Conservation (phyloP, 92 coral and sea anemone genomes). For the Siderastrea siderea region DNA sequence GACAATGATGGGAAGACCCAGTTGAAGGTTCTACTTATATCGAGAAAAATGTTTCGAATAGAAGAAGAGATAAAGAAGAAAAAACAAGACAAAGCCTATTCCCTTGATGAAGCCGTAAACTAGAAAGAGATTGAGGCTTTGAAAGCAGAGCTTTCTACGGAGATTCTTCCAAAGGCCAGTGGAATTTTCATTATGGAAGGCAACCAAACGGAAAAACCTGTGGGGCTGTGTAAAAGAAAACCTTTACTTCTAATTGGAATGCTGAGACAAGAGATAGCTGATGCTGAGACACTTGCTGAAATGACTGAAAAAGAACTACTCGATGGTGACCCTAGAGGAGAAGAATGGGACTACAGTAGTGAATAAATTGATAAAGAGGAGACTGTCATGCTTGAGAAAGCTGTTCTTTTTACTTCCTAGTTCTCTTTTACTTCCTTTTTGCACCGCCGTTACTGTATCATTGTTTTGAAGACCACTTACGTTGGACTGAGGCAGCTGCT, state of each 20-base stretch:
- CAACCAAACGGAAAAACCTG: neutral
- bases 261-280: slow-evolving; percentile 1
- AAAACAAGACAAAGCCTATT: neutral
- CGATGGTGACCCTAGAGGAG: neutral
- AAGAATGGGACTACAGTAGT: neutral
- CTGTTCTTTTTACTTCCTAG: slow-evolving; percentile 32
- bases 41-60: slow-evolving; percentile 1
- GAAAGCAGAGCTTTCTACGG: neutral
- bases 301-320: neutral
- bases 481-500: slow-evolving; percentile 7
- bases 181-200: neutral
- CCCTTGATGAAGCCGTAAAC: neutral
- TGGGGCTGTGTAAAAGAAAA: slow-evolving; percentile 32
- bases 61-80: neutral
- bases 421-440: neutral
- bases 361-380: slow-evolving; percentile 13
- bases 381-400: slow-evolving; percentile 9
- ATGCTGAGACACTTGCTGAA: neutral
- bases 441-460: slow-evolving; percentile 22
- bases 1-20: neutral
- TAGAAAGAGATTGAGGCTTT: slow-evolving; percentile 2
- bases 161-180: slow-evolving; percentile 13
- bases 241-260: slow-evolving; percentile 47
- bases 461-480: slow-evolving; percentile 31
- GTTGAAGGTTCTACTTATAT: neutral